Percentiles rank a stretch among this genome's conserved stretches.
Conservation (phyloP, 1,140 invertebrate genomes). For the Diplogasteroides magnus region DNA sequence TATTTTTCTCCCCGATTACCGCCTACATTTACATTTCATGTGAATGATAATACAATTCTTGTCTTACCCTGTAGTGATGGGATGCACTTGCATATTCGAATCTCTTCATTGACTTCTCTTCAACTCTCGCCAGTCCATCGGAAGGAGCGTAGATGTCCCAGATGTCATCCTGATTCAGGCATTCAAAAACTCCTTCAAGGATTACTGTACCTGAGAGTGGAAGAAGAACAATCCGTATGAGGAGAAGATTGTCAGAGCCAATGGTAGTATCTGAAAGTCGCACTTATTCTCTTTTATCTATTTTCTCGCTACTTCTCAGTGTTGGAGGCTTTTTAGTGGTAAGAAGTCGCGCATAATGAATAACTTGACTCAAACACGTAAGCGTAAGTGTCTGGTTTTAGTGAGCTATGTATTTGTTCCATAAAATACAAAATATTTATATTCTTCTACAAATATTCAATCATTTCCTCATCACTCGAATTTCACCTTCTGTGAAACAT, state of each 20-base stretch:
- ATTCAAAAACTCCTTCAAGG: no score
- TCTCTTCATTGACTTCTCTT: conserved; percentile 40
- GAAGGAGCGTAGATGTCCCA: conserved; percentile 51
- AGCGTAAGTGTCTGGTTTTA: background rate
- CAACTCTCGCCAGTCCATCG: conserved; percentile 43
- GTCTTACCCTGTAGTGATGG: conserved; percentile 48
- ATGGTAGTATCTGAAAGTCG: conserved; percentile 39
- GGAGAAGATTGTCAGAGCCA: conserved; percentile 36
- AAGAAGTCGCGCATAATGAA: conserved; percentile 1
- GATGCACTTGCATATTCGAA: conserved; percentile 40
- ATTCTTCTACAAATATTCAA: no score
- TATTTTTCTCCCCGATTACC: background rate
- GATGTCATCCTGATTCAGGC: conserved; percentile 44
- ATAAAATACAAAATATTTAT: no score
- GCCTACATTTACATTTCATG: background rate
- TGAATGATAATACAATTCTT: background rate
- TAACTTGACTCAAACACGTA: conserved; percentile 1
- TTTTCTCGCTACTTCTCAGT: background rate
- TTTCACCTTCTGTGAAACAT: no score
- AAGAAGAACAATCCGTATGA: conserved; percentile 34
- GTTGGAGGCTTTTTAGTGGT: conserved; percentile 6
- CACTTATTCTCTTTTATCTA: background rate
- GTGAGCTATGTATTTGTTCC: no score
- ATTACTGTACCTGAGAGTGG: conserved; percentile 8
- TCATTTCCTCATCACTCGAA: no score